Percentiles rank a stretch among this genome's conserved stretches.
These are phyloP conservation scores for Cetonia aurata DNA, from an alignment of 2,888 invertebrate genomes.

Conservation along the genomic window DNA sequence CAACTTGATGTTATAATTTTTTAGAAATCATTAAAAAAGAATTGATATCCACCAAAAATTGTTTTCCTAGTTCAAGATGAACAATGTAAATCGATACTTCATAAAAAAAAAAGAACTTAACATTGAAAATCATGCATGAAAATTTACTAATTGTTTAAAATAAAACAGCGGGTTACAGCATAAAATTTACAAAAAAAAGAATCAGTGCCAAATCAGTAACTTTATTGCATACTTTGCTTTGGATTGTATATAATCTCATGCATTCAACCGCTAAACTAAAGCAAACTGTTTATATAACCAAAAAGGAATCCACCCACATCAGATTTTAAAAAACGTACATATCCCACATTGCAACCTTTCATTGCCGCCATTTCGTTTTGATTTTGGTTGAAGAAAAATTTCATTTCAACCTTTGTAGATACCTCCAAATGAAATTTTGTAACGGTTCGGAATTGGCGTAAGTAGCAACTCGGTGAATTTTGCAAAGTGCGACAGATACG, in stretches of 20 bases:
- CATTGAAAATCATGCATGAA: too few species aligned
- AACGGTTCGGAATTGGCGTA: neutral
- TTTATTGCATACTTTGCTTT: neutral
- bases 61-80: too few species aligned
- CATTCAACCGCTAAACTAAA: constrained; percentile 14
- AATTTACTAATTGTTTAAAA: neutral
- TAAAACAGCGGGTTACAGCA: neutral
- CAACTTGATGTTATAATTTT: too few species aligned
- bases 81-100: too few species aligned
- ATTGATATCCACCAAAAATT: too few species aligned
- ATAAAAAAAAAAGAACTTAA: too few species aligned
- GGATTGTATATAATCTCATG: constrained; percentile 5
- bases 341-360: too few species aligned
- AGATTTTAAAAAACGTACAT: neutral
- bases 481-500: neutral
- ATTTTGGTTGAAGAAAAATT: too few species aligned
- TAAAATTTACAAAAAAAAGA: too few species aligned
- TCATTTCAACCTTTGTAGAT: neutral
- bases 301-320: neutral
- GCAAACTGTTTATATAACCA: constrained; percentile 7
- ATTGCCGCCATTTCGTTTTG: too few species aligned
- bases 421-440: neutral
- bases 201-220: neutral
- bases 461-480: neutral
- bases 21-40: too few species aligned